Base-by-base conservation (phyloP, 2,113 vertebrate genomes). In the Cololabis saira region DNA sequence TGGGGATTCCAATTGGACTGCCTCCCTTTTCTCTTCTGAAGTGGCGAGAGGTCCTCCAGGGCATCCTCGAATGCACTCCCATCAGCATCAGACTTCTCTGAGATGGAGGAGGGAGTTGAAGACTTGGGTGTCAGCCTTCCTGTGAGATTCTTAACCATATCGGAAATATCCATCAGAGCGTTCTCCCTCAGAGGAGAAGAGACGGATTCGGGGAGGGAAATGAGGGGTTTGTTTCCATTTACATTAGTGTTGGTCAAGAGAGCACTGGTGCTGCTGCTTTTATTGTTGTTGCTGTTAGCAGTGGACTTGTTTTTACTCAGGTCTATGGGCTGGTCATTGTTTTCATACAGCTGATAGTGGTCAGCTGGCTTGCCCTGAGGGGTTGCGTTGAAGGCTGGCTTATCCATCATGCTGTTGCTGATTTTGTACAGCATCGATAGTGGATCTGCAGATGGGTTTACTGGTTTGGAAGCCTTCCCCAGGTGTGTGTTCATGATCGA, bases 1-100 rank as follows among this genome's bases (percentile, higher is more conserved):
- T 99, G 98, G 12, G 98, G 98, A 81, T 99, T 99, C 98, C 98
- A 99, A 93, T 98, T 98, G 50, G 98, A 99, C 90, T 99, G 98
- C 47, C 98, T 93, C 59, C 97, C 98, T 90, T 99, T 99, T 82
- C 97, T 93, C 86, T 98, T 99, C 86, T 99, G 98, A 21, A 99
- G 92, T 0, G 97, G 97, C 0, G 97, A 98, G 68, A 99, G 93
- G 82, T 99, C 98, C 24, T 99, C 98, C 41, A 98, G 88, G 18
- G 95, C 95, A 48, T 99, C 98, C 91, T 99, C 98, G 54, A 98
- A 98, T 59, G 95, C 95, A 79, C 97, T 99, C 69, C 95, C 96
- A 0, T 99, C 98, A 0, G 96, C 97, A 3, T 99, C 98, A 0
- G 98, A 99, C 91, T 98, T 98, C 91, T 99, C 98, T 0, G 98